phyloP scores from a whole-genome alignment of 2,113 vertebrate species.

The Ammodramus savannarum region DNA sequence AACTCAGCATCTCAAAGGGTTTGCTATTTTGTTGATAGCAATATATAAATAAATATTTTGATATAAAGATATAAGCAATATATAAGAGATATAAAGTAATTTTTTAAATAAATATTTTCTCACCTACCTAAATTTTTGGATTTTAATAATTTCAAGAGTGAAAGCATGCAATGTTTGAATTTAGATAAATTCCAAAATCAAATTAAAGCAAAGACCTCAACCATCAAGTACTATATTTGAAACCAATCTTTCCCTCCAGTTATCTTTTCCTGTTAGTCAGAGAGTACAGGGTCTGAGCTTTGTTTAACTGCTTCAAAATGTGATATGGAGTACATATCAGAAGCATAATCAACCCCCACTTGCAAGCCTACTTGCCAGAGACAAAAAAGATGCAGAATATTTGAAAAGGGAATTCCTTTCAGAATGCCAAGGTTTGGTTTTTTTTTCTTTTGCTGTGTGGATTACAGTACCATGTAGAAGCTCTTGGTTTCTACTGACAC shows the following conservation, averaged over 20 bases:
- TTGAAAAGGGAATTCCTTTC: slow-evolving; percentile 17
- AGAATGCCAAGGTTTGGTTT: not conserved
- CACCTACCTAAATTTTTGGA: not conserved
- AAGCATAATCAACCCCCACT: not conserved
- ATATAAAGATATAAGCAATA: no score
- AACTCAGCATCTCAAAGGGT: not conserved
- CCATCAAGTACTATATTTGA: not conserved
- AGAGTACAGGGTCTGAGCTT: not conserved
- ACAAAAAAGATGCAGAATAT: not conserved
- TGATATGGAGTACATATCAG: not conserved
- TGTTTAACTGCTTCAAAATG: not conserved
- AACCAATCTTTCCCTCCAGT: not conserved
- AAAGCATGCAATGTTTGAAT: not conserved
- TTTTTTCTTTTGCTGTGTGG: not conserved
- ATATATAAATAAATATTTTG: no score
- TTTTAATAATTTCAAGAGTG: not conserved
- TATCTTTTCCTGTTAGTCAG: not conserved
- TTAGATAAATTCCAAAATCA: not conserved
- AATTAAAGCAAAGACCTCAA: not conserved
- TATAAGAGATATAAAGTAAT: not conserved
- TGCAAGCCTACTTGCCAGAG: not conserved
- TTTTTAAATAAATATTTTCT: not conserved
- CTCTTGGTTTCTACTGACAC: not conserved
- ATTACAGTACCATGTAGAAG: not conserved
- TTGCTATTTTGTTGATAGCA: not conserved